phyloP scores from a whole-genome alignment of 2,888 invertebrate species.

The Papilio protenor region DNA sequence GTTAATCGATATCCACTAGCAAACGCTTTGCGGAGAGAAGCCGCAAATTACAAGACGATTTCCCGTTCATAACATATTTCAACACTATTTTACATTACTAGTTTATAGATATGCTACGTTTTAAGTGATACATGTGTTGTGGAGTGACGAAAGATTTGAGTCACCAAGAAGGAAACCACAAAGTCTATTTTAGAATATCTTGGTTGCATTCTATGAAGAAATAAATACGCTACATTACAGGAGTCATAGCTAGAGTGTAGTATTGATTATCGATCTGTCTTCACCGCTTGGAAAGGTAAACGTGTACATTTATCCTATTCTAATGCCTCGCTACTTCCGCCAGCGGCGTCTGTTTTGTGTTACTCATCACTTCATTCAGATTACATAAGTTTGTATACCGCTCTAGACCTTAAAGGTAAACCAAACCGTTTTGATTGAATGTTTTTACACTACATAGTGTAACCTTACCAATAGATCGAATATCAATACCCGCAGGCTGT shows the following conservation, averaged over 20 bases:
- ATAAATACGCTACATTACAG: background rate
- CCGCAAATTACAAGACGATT: conserved; percentile 26
- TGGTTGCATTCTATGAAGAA: background rate
- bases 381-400: no score
- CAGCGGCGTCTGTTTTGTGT: background rate
- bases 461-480: no score
- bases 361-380: background rate
- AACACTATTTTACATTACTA: background rate
- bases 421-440: no score
- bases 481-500: background rate
- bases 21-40: conserved; percentile 21
- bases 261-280: background rate
- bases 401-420: no score
- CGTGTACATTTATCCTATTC: background rate
- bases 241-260: background rate
- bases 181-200: background rate
- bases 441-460: no score
- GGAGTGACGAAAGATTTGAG: background rate
- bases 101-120: background rate
- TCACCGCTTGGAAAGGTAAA: background rate
- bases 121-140: background rate
- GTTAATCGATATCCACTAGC: conserved; percentile 40
- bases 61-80: conserved; percentile 5
- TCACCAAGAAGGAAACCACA: background rate
- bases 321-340: background rate